These are phyloP conservation scores for Tonatia bakeri DNA, from an alignment of 2,113 vertebrate species.

Conservation along the genomic window DNA sequence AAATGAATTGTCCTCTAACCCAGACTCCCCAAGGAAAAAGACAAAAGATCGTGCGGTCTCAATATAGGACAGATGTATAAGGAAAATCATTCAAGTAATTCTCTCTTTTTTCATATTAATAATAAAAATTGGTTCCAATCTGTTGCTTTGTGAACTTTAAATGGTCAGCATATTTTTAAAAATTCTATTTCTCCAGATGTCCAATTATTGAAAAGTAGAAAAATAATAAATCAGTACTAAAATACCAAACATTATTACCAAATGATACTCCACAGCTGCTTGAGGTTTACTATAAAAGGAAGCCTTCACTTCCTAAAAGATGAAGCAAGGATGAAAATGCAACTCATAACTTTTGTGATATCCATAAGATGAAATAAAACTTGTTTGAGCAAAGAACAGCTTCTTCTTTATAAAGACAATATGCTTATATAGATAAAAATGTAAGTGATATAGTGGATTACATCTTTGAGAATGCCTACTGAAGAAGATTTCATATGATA, in stretches of 20 bases:
- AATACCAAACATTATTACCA: slow-evolving; percentile 39
- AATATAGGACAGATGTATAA: background rate
- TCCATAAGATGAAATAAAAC: background rate
- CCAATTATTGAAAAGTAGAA: slow-evolving; percentile 60
- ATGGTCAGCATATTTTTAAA: background rate
- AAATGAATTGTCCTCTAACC: background rate
- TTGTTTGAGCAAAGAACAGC: background rate
- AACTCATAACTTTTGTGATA: background rate
- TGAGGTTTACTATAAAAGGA: background rate
- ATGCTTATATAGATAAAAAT: background rate
- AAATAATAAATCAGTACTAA: slow-evolving; percentile 58
- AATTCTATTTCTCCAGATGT: slow-evolving; percentile 43
- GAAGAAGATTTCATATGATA: background rate
- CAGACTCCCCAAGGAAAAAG: background rate
- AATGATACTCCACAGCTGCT: slow-evolving; percentile 28
- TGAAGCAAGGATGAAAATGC: background rate
- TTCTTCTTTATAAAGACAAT: background rate
- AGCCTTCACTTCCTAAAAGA: slow-evolving; percentile 45
- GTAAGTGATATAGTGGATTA: too few species aligned
- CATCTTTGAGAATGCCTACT: background rate
- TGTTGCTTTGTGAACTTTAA: slow-evolving; percentile 24
- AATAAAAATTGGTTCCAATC: slow-evolving; percentile 47
- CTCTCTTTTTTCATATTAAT: background rate
- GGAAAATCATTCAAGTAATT: background rate
- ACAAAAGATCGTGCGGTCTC: background rate